Evolutionary conservation across 1,140 invertebrate genomes (phyloP).

Genomic region (Matsumurasca onukii): DNA sequence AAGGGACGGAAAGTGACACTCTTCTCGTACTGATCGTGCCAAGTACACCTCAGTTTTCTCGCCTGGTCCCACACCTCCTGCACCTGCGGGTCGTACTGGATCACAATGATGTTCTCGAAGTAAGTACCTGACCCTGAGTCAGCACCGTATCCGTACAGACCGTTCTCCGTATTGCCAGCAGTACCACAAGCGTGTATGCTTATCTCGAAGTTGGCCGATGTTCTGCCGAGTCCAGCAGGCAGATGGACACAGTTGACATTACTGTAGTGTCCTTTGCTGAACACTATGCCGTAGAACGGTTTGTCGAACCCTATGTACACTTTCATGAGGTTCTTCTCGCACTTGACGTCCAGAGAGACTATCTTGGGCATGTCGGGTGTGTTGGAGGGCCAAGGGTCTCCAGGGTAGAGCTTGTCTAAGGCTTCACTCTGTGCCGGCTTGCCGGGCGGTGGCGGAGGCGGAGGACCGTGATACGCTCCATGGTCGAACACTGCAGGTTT

Average conservation of each 20-base stretch:
- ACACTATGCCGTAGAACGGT: conserved; percentile 95
- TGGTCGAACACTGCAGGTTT: conserved; percentile 14
- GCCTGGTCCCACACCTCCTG: conserved; percentile 75
- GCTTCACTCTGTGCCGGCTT: background rate
- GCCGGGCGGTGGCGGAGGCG: conserved; percentile 14
- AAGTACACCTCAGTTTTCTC: conserved; percentile 84
- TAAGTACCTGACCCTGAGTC: conserved; percentile 88
- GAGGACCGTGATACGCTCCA: conserved; percentile 30
- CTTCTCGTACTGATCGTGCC: conserved; percentile 96
- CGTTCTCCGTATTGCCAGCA: conserved; percentile 82
- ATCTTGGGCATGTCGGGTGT: conserved; percentile 87
- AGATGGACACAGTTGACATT: conserved; percentile 89
- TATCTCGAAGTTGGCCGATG: conserved; percentile 90
- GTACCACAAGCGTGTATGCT: conserved; percentile 90
- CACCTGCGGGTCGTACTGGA: conserved; percentile 93
- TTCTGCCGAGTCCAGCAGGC: conserved; percentile 83
- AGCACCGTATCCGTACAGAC: conserved; percentile 61
- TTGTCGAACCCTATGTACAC: conserved; percentile 93
- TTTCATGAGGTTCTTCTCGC: conserved; percentile 93
- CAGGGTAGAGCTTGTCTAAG: conserved; percentile 42
- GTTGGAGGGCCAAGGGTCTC: conserved; percentile 81
- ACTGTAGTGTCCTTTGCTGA: conserved; percentile 85
- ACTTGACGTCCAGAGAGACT: conserved; percentile 89
- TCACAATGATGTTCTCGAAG: conserved; percentile 93
- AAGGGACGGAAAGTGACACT: conserved; percentile 91